Evolutionary conservation across 2,888 invertebrate species (phyloP), one percentile per base, ranked within the genome.

Genomic region (Rosalia funebris): DNA sequence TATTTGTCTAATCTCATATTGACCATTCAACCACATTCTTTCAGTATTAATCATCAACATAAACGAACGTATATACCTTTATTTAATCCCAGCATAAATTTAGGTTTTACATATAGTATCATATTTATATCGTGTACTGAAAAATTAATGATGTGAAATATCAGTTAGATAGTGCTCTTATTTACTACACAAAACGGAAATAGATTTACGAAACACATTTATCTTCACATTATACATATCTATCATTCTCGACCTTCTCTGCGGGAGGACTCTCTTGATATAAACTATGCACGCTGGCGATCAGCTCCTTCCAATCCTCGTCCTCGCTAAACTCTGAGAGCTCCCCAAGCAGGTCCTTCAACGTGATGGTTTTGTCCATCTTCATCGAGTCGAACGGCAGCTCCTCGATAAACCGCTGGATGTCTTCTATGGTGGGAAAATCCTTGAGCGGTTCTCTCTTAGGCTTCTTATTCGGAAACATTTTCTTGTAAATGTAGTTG

Each of bases 261-360:
- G 1, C 31, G 32, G 12, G 1, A 12, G 85, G 76, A 90, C 88
- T 79, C 85, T 87, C 69, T 32, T 72, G 60, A 58, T 75, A 75
- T 56, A 76, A 65, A 12, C 64, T 69, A 42, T 75, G 73, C n/a
- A 76, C 73, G 56, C 74, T 76, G 12, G 70, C 71, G 17, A 77
- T 76, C 25, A 77, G 59, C 39, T 74, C 74, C 57, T 73, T 76
- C 77, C 77, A 77, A 16, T 77, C 76, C 34, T 77, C 76, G 52
- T 76, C 75, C 11, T 76, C 76, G 57, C 73, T 75, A 32, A 75
- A 72, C 50, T 76, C 76, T 11, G 72, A 70, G 45, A 77, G 60
- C 53, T 77, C 77, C 1, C 72, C 74, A 10, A 77, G 50, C 3
- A 77, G 60, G 60, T 77, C 75, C 55, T 71, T 73, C 25, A 77